Conservation (phyloP, 2,797 vertebrate species). For the Lutra lutra region DNA sequence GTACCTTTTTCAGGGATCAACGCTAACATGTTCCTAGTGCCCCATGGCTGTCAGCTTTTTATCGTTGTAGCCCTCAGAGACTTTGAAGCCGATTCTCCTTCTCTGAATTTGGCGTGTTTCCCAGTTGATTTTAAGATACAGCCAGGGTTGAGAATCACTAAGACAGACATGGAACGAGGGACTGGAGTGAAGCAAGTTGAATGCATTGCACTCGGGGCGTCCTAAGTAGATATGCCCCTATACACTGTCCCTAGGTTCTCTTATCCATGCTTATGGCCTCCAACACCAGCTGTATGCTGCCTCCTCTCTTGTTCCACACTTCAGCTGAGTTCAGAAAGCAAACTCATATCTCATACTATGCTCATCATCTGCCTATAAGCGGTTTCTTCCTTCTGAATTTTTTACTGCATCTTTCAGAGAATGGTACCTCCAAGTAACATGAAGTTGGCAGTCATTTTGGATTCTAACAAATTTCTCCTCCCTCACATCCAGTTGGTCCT, state of each 20-base stretch:
- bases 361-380: neutral
- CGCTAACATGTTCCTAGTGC: neutral
- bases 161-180: neutral
- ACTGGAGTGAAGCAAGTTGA: neutral
- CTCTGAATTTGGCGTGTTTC: neutral
- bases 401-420: neutral
- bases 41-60: neutral
- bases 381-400: neutral
- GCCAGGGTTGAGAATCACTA: neutral
- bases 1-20: neutral
- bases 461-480: neutral
- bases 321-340: neutral
- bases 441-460: neutral
- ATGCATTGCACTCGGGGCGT: neutral
- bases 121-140: neutral
- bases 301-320: neutral
- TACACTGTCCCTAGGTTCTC: neutral
- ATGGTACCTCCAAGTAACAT: neutral
- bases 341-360: neutral
- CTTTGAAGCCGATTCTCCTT: neutral
- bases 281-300: neutral
- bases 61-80: neutral
- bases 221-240: neutral
- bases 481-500: neutral
- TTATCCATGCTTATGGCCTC: neutral